Base-by-base conservation (phyloP, 92 coral and sea anemone genomes). In the Virgularia gustaviana region DNA sequence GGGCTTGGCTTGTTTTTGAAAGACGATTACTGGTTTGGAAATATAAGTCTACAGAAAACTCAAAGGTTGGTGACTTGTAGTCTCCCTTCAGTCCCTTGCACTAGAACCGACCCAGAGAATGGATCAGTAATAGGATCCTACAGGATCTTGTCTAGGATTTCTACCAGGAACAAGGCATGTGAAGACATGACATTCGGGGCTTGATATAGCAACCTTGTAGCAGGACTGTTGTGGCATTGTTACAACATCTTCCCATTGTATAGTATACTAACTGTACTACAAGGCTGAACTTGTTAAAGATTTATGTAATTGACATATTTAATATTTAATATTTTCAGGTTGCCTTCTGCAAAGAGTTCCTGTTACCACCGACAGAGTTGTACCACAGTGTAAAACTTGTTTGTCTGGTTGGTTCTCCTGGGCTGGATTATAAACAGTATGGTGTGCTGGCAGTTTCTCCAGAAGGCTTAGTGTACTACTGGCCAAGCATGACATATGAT, bases 1-100 rank as follows among this genome's bases (percentile, higher is more conserved):
- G 98, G 98, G 98, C 98, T 9, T 92, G 98, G 98, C 78, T 92
- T 70, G 96, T 92, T 29, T 80, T 79, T 73, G 90, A 96, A 6
- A 78, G 98, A 56, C 83, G 81, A 65, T 63, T 91, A 57, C 75
- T 89, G 36, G 78, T 91, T 30, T 91, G 97, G 97, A 75, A 90
- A 59, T 91, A 78, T 54, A 57, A 82, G 7, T 79, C 92, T 3
- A 59, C 84, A 28, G 83, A 80, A 75, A 89, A 84, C 36, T 76
- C 87, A 19, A 92, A 92, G 98, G 98, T 92, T 54, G 36, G 72
- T 9, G 2, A 39, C 44, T 39, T 24, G n/a, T 39, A 22, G 8
- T 63, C n/a, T n/a, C n/a, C n/a, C n/a, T n/a, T n/a, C n/a, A n/a
- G n/a, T n/a, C n/a, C n/a, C n/a, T n/a, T n/a, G n/a, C n/a, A n/a